Conservation (phyloP, 2,113 vertebrate genomes). For the Gopherus evgoodei region DNA sequence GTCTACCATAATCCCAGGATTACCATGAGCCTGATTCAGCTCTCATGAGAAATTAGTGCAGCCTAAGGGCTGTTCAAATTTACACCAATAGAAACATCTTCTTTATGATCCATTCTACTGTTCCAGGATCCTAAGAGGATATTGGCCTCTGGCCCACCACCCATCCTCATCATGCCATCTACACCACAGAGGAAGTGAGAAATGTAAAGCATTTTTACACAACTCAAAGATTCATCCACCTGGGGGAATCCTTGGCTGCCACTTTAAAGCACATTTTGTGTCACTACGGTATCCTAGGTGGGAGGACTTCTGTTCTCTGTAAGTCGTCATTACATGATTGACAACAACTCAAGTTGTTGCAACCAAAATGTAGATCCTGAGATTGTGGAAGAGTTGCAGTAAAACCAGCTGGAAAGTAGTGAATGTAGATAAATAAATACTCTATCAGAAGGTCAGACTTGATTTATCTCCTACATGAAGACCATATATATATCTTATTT, state of each 20-base stretch:
- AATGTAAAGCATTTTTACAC: rapidly evolving
- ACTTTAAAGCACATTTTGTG: background rate
- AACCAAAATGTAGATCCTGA: background rate
- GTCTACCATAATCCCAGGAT: rapidly evolving
- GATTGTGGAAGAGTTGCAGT: background rate
- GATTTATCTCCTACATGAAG: background rate
- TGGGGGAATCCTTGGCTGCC: background rate
- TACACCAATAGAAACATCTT: background rate
- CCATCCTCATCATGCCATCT: rapidly evolving
- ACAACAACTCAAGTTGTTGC: background rate
- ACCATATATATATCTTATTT: background rate
- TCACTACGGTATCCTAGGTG: background rate
- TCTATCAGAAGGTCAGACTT: background rate
- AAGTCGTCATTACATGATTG: rapidly evolving
- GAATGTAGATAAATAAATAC: background rate
- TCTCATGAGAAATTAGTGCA: background rate
- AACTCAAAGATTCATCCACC: background rate
- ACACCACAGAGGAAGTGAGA: background rate
- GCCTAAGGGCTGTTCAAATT: background rate
- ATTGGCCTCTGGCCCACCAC: background rate
- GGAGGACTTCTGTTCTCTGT: background rate
- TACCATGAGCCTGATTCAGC: rapidly evolving
- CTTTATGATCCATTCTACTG: background rate
- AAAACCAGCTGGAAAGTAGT: background rate
- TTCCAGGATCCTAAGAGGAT: background rate